phyloP scores from a whole-genome alignment of 2,888 invertebrate genomes.

The Anodontia alba region DNA sequence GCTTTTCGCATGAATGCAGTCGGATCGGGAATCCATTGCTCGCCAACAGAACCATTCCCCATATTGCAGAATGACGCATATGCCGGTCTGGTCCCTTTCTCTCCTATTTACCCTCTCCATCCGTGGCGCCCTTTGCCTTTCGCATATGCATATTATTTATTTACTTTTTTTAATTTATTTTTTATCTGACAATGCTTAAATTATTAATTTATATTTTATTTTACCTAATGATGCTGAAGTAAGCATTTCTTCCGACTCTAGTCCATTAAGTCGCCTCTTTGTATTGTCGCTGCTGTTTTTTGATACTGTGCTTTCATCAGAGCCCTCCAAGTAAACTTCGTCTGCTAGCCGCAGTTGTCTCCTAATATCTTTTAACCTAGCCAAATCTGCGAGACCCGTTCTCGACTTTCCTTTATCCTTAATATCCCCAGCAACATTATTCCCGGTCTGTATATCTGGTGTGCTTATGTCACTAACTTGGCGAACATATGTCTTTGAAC shows the following conservation, averaged over 20 bases:
- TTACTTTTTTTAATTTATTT: too few relatives aligned
- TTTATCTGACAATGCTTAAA: too few relatives aligned
- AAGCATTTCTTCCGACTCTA: background rate
- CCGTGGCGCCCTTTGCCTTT: too few relatives aligned
- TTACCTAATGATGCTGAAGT: background rate
- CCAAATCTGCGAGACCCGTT: constrained; percentile 31
- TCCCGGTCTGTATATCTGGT: background rate
- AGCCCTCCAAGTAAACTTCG: background rate
- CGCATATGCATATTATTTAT: too few relatives aligned
- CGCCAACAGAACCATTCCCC: too few relatives aligned
- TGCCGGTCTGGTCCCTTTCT: too few relatives aligned
- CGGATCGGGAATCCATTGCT: too few relatives aligned
- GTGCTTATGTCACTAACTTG: background rate
- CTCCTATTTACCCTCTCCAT: too few relatives aligned
- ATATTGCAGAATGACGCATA: too few relatives aligned
- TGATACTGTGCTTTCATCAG: background rate
- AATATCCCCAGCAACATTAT: background rate
- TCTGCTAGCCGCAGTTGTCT: constrained; percentile 24
- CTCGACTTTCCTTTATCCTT: background rate
- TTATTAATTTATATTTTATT: too few relatives aligned
- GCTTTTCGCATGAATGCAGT: too few relatives aligned
- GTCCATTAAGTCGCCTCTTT: background rate
- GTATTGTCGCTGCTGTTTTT: background rate
- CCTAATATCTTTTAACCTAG: constrained; percentile 36
- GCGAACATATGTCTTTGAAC: background rate